Conservation (phyloP, 2,888 invertebrate genomes). For the Mesodorylaimus sp. region DNA sequence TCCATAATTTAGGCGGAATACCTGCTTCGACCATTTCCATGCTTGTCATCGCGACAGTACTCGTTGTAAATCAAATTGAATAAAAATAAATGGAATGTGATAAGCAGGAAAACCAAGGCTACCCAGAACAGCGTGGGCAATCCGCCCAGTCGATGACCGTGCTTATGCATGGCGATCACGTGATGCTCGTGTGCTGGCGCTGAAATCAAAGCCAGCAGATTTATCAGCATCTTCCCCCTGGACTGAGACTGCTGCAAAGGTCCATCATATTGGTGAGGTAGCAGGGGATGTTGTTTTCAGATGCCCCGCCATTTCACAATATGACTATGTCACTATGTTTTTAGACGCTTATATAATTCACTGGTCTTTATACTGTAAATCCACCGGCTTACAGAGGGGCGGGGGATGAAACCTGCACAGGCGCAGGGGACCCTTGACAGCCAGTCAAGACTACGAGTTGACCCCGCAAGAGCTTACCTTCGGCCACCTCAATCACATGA, state of each 20-base stretch:
- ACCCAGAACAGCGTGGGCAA: slow-evolving; percentile 80
- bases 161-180: slow-evolving; percentile 69
- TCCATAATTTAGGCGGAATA: too few relatives aligned
- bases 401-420: not conserved
- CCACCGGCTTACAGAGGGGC: not conserved
- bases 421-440: too few relatives aligned
- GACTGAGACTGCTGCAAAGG: not conserved
- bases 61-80: slow-evolving; percentile 77
- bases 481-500: slow-evolving; percentile 44
- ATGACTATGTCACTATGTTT: slow-evolving; percentile 1
- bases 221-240: not conserved
- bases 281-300: too few relatives aligned
- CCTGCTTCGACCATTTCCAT: too few relatives aligned
- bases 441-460: too few relatives aligned
- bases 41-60: slow-evolving; percentile 45
- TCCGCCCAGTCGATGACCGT: slow-evolving; percentile 71
- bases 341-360: too few relatives aligned
- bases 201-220: slow-evolving; percentile 26
- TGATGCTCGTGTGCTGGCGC: slow-evolving; percentile 79
- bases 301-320: too few relatives aligned
- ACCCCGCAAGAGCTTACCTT: too few relatives aligned
- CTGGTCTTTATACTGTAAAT: too few relatives aligned
- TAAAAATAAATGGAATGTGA: slow-evolving; percentile 76
- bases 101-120: slow-evolving; percentile 62
- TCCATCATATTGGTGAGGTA: not conserved